A percentile compares a stretch with the other conserved stretches of the same genome.
Conservation (phyloP, 1,140 invertebrate species). For the Drosophila auraria region DNA sequence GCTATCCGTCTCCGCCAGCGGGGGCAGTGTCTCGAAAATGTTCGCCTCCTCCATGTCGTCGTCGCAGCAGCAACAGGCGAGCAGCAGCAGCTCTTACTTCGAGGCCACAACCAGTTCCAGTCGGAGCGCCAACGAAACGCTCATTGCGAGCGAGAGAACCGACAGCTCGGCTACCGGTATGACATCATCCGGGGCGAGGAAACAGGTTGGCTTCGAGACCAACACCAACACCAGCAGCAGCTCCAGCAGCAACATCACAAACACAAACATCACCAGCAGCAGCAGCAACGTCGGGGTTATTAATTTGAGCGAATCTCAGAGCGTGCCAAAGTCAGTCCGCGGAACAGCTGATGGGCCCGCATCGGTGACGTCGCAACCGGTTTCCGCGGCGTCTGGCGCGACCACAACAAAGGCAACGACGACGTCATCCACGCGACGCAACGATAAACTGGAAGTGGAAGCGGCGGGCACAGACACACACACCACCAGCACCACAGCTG, state of each 20-base stretch:
- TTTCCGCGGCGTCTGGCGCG: slow-evolving; percentile 50
- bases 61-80: slow-evolving; percentile 44
- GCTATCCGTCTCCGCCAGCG: slow-evolving; percentile 55
- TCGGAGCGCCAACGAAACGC: slow-evolving; percentile 68
- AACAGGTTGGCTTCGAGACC: slow-evolving; percentile 70
- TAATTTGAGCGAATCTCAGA: slow-evolving; percentile 70
- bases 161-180: slow-evolving; percentile 72
- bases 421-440: slow-evolving; percentile 44
- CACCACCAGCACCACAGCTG: slow-evolving; percentile 50
- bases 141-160: slow-evolving; percentile 75
- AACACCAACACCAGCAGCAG: slow-evolving; percentile 36
- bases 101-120: slow-evolving; percentile 77
- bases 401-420: slow-evolving; percentile 66
- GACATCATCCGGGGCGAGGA: slow-evolving; percentile 77
- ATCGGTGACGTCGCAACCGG: slow-evolving; percentile 73
- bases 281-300: slow-evolving; percentile 28
- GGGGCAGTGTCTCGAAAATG: slow-evolving; percentile 69
- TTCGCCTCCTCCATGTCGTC: slow-evolving; percentile 67
- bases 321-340: slow-evolving; percentile 62
- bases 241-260: slow-evolving; percentile 38
- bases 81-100: slow-evolving; percentile 63
- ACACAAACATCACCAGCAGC: slow-evolving; percentile 40
- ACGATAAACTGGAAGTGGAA: slow-evolving; percentile 54
- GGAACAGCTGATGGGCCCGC: slow-evolving; percentile 54
- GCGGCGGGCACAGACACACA: slow-evolving; percentile 6